Conservation (phyloP, 1,140 invertebrate species). For the Heliconius melpomene region DNA sequence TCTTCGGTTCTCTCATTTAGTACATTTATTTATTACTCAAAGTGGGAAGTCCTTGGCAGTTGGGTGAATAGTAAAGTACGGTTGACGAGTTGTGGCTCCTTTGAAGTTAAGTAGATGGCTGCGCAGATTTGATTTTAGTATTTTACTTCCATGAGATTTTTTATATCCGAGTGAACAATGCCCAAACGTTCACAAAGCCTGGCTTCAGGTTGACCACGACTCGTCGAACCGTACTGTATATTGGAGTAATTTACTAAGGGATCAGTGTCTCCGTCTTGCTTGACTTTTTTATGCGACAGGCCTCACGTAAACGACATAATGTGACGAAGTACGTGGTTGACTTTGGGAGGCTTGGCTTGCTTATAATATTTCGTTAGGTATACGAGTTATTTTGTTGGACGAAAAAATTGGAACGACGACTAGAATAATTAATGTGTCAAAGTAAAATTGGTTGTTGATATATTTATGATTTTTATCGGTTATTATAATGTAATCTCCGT, state of each 20-base stretch:
- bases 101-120: no score
- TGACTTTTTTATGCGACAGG: slow-evolving; percentile 26
- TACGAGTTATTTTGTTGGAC: slow-evolving; percentile 6
- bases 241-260: slow-evolving; percentile 28
- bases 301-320: slow-evolving; percentile 26
- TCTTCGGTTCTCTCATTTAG: slow-evolving; percentile 24
- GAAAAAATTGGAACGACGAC: not conserved
- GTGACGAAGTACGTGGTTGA: slow-evolving; percentile 23
- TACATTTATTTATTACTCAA: slow-evolving; percentile 29
- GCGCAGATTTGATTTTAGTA: no score
- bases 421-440: not conserved
- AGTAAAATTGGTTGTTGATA: not conserved
- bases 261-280: slow-evolving; percentile 24
- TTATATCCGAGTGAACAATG: no score
- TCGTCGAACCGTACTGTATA: slow-evolving; percentile 16
- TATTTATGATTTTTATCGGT: not conserved
- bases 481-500: not conserved
- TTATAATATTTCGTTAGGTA: not conserved
- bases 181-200: no score
- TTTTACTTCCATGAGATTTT: no score
- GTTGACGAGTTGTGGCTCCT: no score
- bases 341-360: slow-evolving; percentile 8
- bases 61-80: not conserved
- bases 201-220: no score
- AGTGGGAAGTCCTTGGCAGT: slow-evolving; percentile 17